phyloP scores from a whole-genome alignment of 2,113 vertebrate species.

The Epinephelus moara region DNA sequence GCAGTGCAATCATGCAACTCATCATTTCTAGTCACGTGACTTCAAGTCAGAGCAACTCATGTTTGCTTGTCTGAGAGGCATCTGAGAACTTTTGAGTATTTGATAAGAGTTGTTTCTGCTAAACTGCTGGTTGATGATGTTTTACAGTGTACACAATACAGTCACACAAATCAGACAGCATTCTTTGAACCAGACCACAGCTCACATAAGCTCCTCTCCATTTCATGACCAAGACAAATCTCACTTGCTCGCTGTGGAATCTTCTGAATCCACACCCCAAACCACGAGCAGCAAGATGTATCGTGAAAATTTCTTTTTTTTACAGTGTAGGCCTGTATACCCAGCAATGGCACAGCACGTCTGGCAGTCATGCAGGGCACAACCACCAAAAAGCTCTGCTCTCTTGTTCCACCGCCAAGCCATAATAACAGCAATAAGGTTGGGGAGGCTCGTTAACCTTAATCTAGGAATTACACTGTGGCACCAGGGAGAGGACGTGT shows the following conservation, averaged over 20 bases:
- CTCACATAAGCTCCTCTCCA: conserved; percentile 49
- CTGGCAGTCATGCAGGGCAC: conserved; percentile 61
- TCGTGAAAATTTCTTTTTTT: conserved; percentile 41
- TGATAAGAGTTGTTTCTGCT: neutral
- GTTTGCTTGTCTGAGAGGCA: neutral
- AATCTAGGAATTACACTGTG: conserved; percentile 79
- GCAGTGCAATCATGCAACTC: neutral
- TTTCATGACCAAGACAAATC: conserved; percentile 67
- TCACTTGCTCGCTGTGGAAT: conserved; percentile 64
- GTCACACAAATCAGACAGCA: neutral
- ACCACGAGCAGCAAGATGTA: conserved; percentile 57
- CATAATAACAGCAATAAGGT: conserved; percentile 80
- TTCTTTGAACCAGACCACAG: conserved; percentile 52
- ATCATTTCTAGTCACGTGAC: neutral
- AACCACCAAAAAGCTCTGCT: conserved; percentile 69
- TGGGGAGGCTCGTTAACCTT: conserved; percentile 76
- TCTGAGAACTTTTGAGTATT: neutral
- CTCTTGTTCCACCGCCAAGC: conserved; percentile 72
- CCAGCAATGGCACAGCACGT: conserved; percentile 51
- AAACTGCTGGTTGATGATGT: neutral
- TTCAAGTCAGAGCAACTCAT: neutral
- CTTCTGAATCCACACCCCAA: conserved; percentile 70
- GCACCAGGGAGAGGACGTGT: conserved; percentile 66
- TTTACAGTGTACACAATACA: neutral
- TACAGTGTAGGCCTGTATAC: conserved; percentile 32